Conservation (phyloP, 2,888 invertebrate genomes). For the Timema podura region DNA sequence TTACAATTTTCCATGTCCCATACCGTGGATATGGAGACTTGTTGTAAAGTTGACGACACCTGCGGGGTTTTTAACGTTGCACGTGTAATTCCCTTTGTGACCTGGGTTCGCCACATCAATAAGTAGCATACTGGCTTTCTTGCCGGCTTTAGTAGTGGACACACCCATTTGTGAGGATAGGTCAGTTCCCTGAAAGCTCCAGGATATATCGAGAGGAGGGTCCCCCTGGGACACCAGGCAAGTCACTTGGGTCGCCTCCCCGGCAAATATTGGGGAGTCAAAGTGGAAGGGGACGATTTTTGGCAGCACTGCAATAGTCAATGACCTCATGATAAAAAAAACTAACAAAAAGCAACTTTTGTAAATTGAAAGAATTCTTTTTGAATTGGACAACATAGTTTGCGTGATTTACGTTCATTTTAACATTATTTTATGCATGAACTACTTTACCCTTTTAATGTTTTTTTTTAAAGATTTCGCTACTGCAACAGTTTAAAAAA, state of each 20-base stretch:
- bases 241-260: constrained; percentile 50
- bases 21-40: constrained; percentile 56
- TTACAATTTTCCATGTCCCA: neutral
- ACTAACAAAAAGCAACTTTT: too few species aligned
- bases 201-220: constrained; percentile 38
- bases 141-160: constrained; percentile 45
- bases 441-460: too few species aligned
- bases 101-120: constrained; percentile 44
- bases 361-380: too few species aligned
- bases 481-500: too few species aligned
- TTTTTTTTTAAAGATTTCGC: too few species aligned
- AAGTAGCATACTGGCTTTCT: constrained; percentile 48
- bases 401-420: too few species aligned
- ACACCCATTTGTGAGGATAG: constrained; percentile 32
- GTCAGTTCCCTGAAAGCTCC: constrained; percentile 49
- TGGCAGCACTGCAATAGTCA: constrained; percentile 44
- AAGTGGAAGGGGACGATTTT: constrained; percentile 53
- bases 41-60: constrained; percentile 52
- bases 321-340: too few species aligned
- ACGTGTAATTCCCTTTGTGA: constrained; percentile 53
- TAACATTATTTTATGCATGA: too few species aligned
- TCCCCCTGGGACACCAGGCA: constrained; percentile 40
- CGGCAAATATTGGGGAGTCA: constrained; percentile 50
- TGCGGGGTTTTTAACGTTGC: constrained; percentile 55
- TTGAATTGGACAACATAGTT: too few species aligned